Evolutionary conservation across 2,113 vertebrate species (phyloP).

Genomic region (Heterocephalus glaber): DNA sequence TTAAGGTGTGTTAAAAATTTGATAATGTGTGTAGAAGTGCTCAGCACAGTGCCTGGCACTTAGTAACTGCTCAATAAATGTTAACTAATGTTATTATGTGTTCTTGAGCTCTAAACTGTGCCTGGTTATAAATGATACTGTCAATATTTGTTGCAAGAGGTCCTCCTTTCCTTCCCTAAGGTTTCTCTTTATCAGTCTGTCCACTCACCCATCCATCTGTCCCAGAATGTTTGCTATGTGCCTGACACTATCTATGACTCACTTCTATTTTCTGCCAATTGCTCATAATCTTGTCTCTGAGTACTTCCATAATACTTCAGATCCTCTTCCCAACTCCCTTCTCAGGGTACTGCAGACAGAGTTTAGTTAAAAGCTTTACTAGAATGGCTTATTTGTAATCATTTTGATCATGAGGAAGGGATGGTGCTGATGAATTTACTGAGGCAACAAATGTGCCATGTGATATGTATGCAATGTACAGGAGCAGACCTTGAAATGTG

Average conservation of each 20-base stretch:
- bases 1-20: not conserved
- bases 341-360: not conserved
- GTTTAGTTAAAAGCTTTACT: not conserved
- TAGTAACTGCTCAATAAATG: not conserved
- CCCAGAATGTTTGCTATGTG: not conserved
- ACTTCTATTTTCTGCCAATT: not conserved
- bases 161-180: not conserved
- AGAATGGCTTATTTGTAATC: not conserved
- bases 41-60: not conserved
- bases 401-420: not conserved
- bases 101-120: not conserved
- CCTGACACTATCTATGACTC: not conserved
- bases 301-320: not conserved
- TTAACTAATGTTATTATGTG: not conserved
- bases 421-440: not conserved
- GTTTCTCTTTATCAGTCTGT: not conserved
- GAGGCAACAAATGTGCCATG: not conserved
- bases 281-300: not conserved
- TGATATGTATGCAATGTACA: not conserved
- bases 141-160: not conserved
- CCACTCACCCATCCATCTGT: not conserved
- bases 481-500: accelerated
- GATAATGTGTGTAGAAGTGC: not conserved
- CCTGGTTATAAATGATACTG: not conserved
- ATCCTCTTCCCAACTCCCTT: not conserved